phyloP scores from a whole-genome alignment of 1,140 invertebrate species.

The Heliconius nattereri region DNA sequence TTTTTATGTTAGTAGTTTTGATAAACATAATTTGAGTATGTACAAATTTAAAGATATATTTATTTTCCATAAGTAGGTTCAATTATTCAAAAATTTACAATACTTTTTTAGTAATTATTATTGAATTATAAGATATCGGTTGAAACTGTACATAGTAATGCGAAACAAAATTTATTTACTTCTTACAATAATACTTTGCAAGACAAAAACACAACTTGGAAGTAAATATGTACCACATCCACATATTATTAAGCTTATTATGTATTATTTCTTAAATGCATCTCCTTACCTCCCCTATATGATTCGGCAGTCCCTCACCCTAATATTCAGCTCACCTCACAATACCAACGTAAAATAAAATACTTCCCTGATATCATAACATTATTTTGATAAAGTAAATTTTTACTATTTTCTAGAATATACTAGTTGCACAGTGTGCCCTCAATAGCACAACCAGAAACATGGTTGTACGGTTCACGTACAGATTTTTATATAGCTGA shows the following conservation, averaged over 20 bases:
- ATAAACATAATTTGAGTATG: too few relatives aligned
- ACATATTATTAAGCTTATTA: not conserved
- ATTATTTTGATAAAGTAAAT: not conserved
- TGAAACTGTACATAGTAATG: too few relatives aligned
- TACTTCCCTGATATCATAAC: not conserved
- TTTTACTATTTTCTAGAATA: not conserved
- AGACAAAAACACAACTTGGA: not conserved
- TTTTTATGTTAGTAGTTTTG: too few relatives aligned
- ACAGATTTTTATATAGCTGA: too few relatives aligned
- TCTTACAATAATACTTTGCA: not conserved
- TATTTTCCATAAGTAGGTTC: too few relatives aligned
- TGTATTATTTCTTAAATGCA: slow-evolving; percentile 33
- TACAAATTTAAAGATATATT: too few relatives aligned
- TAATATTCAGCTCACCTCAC: not conserved
- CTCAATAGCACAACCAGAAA: too few relatives aligned
- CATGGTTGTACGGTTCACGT: too few relatives aligned
- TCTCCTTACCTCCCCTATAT: slow-evolving; percentile 24
- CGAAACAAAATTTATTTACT: too few relatives aligned
- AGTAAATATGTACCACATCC: not conserved
- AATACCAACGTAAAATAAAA: not conserved
- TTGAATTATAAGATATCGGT: too few relatives aligned
- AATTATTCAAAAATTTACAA: too few relatives aligned
- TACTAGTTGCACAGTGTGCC: not conserved
- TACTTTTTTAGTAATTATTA: too few relatives aligned
- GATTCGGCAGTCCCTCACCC: not conserved